These are phyloP conservation scores for Heliconius erato DNA, from an alignment of 2,888 invertebrate species.

Conservation along the genomic window DNA sequence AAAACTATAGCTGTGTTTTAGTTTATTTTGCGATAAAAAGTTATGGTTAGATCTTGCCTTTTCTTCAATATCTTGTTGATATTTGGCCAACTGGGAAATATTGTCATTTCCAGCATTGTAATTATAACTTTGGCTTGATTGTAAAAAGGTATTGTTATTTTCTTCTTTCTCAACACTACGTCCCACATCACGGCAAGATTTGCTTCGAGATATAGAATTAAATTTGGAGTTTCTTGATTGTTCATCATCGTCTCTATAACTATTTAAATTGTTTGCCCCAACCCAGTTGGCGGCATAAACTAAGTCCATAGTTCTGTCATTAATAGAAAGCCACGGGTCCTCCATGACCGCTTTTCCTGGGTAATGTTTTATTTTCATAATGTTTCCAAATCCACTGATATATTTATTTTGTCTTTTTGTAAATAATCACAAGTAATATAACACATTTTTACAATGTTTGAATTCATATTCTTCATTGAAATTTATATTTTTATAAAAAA, in stretches of 20 bases:
- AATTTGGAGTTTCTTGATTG: conserved; percentile 70
- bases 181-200: conserved; percentile 81
- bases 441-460: conserved; percentile 15
- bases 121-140: conserved; percentile 68
- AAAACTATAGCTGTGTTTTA: conserved; percentile 85
- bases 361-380: conserved; percentile 94
- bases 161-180: conserved; percentile 70
- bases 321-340: conserved; percentile 88
- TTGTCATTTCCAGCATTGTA: conserved; percentile 75
- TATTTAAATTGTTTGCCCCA: conserved; percentile 87
- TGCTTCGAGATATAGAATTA: conserved; percentile 83
- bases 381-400: conserved; percentile 57
- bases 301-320: conserved; percentile 90
- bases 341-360: conserved; percentile 94
- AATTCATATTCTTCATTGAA: conserved; percentile 39
- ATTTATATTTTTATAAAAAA: neutral
- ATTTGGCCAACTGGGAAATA: conserved; percentile 86
- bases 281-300: conserved; percentile 95
- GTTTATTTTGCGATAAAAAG: conserved; percentile 82
- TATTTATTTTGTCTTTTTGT: conserved; percentile 46
- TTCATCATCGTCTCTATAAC: conserved; percentile 72
- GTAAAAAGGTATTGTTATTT: conserved; percentile 67
- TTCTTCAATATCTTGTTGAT: conserved; percentile 87
- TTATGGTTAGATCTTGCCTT: conserved; percentile 83
- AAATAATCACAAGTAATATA: neutral